Conservation (phyloP, 2,113 vertebrate species). For the Girardinichthys multiradiatus region DNA sequence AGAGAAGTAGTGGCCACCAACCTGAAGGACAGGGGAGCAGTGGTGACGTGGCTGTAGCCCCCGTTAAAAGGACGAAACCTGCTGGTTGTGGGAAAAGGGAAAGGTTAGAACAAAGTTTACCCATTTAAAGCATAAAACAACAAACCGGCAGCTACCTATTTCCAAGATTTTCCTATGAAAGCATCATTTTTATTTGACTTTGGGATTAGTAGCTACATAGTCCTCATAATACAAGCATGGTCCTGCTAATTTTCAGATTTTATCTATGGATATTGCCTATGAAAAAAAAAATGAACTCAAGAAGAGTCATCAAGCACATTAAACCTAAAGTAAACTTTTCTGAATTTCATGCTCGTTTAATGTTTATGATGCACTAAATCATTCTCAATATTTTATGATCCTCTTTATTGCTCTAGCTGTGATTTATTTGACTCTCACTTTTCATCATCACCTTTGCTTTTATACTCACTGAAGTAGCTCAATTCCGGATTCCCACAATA, state of each 20-base stretch:
- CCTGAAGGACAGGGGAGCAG: slow-evolving; percentile 5
- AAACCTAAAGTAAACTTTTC: neutral
- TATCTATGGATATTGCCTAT: neutral
- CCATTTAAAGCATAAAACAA: slow-evolving; percentile 1
- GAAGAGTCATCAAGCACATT: neutral
- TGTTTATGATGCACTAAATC: neutral
- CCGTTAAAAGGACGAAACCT: slow-evolving; percentile 24
- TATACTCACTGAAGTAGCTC: neutral
- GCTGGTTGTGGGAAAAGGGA: slow-evolving; percentile 35
- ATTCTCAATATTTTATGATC: slow-evolving; percentile 7
- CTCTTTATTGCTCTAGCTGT: neutral
- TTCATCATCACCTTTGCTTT: slow-evolving; percentile 15
- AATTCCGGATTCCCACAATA: slow-evolving; percentile 13
- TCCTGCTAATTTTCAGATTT: neutral
- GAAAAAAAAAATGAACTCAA: neutral
- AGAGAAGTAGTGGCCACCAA: slow-evolving; percentile 40
- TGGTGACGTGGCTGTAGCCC: slow-evolving; percentile 14
- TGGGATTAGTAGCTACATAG: neutral
- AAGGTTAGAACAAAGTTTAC: slow-evolving; percentile 47
- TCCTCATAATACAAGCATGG: neutral
- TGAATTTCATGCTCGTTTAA: neutral
- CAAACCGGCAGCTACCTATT: neutral
- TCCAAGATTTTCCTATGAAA: neutral
- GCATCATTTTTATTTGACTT: slow-evolving; percentile 9
- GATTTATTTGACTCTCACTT: neutral